These are phyloP conservation scores for Actinopyga echinites DNA, from an alignment of 53 echinoderm and acorn worm species.

Conservation along the genomic window DNA sequence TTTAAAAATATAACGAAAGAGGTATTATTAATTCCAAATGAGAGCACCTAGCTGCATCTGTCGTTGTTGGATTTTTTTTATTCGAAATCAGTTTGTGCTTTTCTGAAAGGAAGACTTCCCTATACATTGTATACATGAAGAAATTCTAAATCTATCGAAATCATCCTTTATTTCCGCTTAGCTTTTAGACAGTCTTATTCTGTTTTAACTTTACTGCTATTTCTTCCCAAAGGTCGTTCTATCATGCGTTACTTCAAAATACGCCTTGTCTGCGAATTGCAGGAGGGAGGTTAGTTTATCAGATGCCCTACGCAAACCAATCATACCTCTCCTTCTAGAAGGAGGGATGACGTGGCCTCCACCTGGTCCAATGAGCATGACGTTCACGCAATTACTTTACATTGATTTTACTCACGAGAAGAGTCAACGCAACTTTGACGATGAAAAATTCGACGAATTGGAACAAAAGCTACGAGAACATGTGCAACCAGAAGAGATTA, in stretches of 20 bases:
- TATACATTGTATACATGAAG: too few relatives aligned
- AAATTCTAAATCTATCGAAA: too few relatives aligned
- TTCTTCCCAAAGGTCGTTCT: constrained; percentile 70
- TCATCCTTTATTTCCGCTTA: neutral
- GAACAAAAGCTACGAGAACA: constrained; percentile 68
- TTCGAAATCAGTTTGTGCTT: too few relatives aligned
- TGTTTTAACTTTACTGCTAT: neutral
- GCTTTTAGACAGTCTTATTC: neutral
- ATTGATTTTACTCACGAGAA: constrained; percentile 82
- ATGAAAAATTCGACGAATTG: constrained; percentile 87
- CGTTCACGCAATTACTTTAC: constrained; percentile 86
- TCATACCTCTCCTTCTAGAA: constrained; percentile 80
- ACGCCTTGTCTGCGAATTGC: constrained; percentile 94
- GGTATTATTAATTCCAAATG: too few relatives aligned
- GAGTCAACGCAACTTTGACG: constrained; percentile 65
- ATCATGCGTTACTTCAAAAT: constrained; percentile 92
- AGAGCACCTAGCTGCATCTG: too few relatives aligned
- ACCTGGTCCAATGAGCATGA: constrained; percentile 97
- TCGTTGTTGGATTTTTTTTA: too few relatives aligned
- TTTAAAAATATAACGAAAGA: too few relatives aligned
- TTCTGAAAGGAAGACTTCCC: too few relatives aligned
- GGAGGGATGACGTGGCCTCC: constrained; percentile 87
- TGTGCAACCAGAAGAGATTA: constrained; percentile 33
- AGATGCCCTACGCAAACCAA: constrained; percentile 90
- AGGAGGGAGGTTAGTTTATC: constrained; percentile 91